phyloP scores from a whole-genome alignment of 2,888 invertebrate genomes.

The Melieria crassipennis region DNA sequence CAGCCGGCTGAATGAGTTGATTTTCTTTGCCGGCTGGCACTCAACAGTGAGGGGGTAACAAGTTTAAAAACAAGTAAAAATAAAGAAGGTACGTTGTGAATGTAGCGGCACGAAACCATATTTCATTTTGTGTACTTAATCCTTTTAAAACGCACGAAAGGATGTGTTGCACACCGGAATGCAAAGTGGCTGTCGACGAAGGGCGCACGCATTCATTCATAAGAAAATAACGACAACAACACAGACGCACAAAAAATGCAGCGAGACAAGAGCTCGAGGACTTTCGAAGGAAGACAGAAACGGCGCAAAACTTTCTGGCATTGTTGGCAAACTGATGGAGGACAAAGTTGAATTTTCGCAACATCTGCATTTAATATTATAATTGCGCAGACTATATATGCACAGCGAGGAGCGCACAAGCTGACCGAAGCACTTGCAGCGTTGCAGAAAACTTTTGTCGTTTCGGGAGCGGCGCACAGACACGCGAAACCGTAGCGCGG shows the following conservation, averaged over 20 bases:
- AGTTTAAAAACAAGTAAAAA: neutral
- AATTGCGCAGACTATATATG: conserved; percentile 45
- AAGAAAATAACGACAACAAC: conserved; percentile 22
- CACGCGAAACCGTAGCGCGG: too few relatives aligned
- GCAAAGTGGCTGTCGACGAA: too few relatives aligned
- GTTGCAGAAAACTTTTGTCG: too few relatives aligned
- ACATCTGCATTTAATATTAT: conserved; percentile 49
- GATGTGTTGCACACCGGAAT: too few relatives aligned
- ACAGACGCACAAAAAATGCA: conserved; percentile 23
- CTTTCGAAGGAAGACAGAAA: neutral
- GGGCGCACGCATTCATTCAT: too few relatives aligned
- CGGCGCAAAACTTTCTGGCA: conserved; percentile 2
- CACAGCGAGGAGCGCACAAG: neutral
- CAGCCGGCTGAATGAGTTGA: conserved; percentile 2
- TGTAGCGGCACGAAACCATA: conserved; percentile 31
- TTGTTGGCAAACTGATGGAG: conserved; percentile 32
- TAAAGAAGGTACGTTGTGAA: neutral
- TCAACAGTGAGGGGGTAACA: conserved; percentile 1
- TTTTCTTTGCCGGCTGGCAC: neutral
- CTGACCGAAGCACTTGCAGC: neutral
- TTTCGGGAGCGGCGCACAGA: too few relatives aligned
- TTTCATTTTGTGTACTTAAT: conserved; percentile 43
- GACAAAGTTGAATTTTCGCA: conserved; percentile 37
- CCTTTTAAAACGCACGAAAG: conserved; percentile 37
- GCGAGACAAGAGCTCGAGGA: conserved; percentile 2